Evolutionary conservation across 2,113 vertebrate species (phyloP).

Genomic region (Alethe diademata): DNA sequence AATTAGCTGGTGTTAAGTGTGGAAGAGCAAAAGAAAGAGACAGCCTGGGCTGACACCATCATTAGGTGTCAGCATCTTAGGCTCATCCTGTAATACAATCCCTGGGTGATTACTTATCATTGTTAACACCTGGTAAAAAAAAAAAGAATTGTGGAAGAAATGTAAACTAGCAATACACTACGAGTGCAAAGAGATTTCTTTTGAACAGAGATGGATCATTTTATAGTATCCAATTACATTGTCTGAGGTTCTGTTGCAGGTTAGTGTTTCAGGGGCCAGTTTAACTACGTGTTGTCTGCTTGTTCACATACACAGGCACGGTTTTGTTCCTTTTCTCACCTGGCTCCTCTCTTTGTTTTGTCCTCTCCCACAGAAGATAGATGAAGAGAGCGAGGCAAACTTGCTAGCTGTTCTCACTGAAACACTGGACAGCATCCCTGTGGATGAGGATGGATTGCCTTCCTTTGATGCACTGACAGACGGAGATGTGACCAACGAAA

Average conservation of each 20-base stretch:
- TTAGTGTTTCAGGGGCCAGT: neutral
- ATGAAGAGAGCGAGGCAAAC: conserved; percentile 99
- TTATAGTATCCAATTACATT: neutral
- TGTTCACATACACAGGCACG: neutral
- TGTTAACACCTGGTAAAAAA: conserved; percentile 1
- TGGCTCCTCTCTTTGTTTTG: neutral
- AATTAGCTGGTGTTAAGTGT: conserved; percentile 77
- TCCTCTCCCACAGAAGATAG: conserved; percentile 88
- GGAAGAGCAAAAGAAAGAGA: conserved; percentile 53
- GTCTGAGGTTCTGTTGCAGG: neutral
- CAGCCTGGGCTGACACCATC: conserved; percentile 43
- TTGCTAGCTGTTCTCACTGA: conserved; percentile 98
- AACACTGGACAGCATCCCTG: conserved; percentile 98
- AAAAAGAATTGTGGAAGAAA: conserved; percentile 6
- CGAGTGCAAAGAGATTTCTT: neutral
- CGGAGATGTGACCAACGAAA: conserved; percentile 96
- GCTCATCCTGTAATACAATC: conserved; percentile 61
- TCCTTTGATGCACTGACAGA: conserved; percentile 98
- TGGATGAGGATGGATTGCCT: conserved; percentile 99
- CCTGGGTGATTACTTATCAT: conserved; percentile 38
- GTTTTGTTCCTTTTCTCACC: neutral
- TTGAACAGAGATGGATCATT: neutral
- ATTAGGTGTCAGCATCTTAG: conserved; percentile 60
- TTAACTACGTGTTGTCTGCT: neutral
- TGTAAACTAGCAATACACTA: neutral